Evolutionary conservation across 1,140 invertebrate species (phyloP).

Genomic region (Trigoniulus corallinus): DNA sequence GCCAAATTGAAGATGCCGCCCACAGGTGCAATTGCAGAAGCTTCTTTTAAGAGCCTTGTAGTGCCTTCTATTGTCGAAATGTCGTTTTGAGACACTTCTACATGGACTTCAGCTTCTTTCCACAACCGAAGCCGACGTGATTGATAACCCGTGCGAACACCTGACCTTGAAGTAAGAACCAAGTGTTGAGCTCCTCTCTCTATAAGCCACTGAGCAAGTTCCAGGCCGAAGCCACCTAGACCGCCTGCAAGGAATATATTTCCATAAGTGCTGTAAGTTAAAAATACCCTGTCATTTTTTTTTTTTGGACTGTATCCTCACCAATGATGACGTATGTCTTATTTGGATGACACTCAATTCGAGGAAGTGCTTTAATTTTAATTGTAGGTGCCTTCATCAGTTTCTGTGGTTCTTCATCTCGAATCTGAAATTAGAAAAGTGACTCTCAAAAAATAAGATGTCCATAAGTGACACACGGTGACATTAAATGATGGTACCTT

Average conservation of each 20-base stretch:
- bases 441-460: too few species aligned
- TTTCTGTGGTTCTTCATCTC: constrained; percentile 18
- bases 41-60: constrained; percentile 46
- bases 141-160: constrained; percentile 79
- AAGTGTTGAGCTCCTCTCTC: constrained; percentile 65
- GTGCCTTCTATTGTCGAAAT: constrained; percentile 44
- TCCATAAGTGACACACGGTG: too few species aligned
- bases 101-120: constrained; percentile 48
- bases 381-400: not conserved
- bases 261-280: not conserved
- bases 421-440: constrained; percentile 18
- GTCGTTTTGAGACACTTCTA: constrained; percentile 52
- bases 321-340: constrained; percentile 36
- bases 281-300: not conserved
- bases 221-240: constrained; percentile 86
- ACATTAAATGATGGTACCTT: too few species aligned
- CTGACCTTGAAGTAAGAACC: constrained; percentile 75
- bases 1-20: constrained; percentile 92
- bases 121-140: constrained; percentile 49
- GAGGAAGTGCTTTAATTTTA: too few species aligned
- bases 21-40: constrained; percentile 50
- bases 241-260: constrained; percentile 28
- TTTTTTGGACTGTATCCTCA: not conserved
- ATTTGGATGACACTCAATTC: constrained; percentile 13
- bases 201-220: constrained; percentile 79